Percentiles rank a stretch among this genome's conserved stretches.
Conservation (phyloP, 2,113 vertebrate genomes). For the Muntiacus reevesi region DNA sequence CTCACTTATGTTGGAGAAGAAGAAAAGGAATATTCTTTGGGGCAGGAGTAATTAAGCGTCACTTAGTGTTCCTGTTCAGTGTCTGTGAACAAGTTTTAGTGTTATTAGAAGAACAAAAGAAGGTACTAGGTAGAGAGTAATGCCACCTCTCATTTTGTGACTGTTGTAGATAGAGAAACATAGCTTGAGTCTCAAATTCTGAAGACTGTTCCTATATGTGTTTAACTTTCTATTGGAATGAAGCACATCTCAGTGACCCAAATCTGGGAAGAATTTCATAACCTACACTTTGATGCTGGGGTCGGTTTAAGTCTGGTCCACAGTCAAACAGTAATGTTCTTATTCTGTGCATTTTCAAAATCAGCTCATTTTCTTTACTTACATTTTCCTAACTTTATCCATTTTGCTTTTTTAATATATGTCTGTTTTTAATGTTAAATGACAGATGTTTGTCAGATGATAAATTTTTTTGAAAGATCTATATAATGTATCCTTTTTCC, state of each 20-base stretch:
- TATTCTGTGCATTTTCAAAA: neutral
- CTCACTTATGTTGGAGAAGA: neutral
- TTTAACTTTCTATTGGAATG: neutral
- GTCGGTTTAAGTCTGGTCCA: neutral
- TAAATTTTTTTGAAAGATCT: neutral
- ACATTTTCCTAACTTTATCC: neutral
- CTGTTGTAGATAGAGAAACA: neutral
- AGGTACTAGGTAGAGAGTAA: neutral
- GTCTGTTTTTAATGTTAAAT: neutral
- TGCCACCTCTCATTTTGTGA: neutral
- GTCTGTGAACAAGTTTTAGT: neutral
- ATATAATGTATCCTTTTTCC: neutral
- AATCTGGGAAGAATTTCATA: neutral
- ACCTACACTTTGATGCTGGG: neutral
- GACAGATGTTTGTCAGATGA: neutral
- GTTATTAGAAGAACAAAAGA: neutral
- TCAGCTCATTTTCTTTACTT: neutral
- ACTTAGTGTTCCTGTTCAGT: neutral
- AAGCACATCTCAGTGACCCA: neutral
- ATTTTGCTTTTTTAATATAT: neutral
- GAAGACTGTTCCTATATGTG: neutral
- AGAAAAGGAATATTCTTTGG: neutral
- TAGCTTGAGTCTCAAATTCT: neutral
- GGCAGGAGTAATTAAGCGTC: conserved; percentile 20
- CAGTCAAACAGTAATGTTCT: neutral